Conservation (phyloP, 2,888 invertebrate species). For the Terebella lapidaria region DNA sequence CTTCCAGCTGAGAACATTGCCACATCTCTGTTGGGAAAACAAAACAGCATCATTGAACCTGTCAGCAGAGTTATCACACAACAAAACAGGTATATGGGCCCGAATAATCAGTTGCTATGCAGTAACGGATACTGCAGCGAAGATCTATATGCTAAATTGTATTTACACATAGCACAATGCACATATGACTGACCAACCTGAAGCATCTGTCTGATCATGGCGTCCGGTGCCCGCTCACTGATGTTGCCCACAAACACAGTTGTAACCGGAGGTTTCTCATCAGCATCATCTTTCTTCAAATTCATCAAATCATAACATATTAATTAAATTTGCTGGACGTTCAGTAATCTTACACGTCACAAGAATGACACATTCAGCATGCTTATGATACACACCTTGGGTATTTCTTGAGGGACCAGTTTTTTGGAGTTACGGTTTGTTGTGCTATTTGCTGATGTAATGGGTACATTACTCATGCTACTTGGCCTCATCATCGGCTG, state of each 20-base stretch:
- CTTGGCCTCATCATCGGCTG: background rate
- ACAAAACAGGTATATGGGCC: no score
- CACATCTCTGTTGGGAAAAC: conserved; percentile 71
- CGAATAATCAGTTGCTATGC: no score
- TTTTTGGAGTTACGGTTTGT: conserved; percentile 28
- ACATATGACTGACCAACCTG: no score
- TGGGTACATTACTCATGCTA: background rate
- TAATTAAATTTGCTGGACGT: background rate
- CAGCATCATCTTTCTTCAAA: conserved; percentile 5
- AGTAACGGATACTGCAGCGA: no score
- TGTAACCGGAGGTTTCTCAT: conserved; percentile 73
- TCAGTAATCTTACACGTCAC: background rate
- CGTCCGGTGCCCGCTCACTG: conserved; percentile 88
- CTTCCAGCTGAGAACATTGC: conserved; percentile 93
- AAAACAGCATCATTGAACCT: no score
- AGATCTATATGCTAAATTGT: no score
- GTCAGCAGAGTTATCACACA: no score
- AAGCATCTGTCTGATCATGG: conserved; percentile 87
- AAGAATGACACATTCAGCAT: background rate
- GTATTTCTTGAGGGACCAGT: conserved; percentile 46
- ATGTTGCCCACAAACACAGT: conserved; percentile 98
- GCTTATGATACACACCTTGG: conserved; percentile 31
- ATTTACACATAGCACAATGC: no score
- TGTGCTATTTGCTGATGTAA: background rate
- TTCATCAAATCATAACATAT: no score